Evolutionary conservation across 2,797 vertebrate species (phyloP), one percentile per base, ranked within the genome.

Genomic region (Adelosebastes latens): DNA sequence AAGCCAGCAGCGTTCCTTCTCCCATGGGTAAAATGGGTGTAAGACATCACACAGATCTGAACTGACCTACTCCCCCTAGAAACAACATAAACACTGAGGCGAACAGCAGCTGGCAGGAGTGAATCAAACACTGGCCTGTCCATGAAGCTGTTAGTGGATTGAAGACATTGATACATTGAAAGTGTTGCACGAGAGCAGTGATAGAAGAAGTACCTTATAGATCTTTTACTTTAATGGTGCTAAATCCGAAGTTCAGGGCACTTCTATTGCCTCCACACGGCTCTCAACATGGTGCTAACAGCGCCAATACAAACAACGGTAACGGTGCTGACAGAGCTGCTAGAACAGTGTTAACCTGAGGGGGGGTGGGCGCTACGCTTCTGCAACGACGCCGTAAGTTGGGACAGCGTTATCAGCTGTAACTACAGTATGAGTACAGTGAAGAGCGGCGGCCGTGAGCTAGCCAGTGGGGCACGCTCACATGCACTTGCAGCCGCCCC

Each of bases 61-160:
- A 53, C 76, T 75, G 29, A 71, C 68, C 49, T 24, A 22, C 32
- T 79, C 58, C 49, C 73, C 71, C 4, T 60, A 29, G 72, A 56
- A 55, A 82, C 72, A 67, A 58, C 58, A 56, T 67, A 80, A 86
- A 77, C 67, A 72, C 27, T 25, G 22, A 60, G 6, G 55, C 55
- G 60, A 31, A 53, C 25, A 74, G 25, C 60, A 24, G 25, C 62
- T 49, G 42, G 10, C n/a, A 52, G 46, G 56, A 63, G 24, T 42
- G 42, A 67, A n/a, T 64, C 29, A 64, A 70, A 39, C 36, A 29
- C 25, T 16, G 63, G 16, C 46, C 36, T 63, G 32, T 63, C n/a
- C 61, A 63, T 72, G 29, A 42, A 39, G 46, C 34, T 59, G 20
- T 52, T n/a, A 14, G 27, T 34, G 58, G 34, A 65, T n/a, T 64